phyloP scores from a whole-genome alignment of 2,113 vertebrate species.

The Thamnophis sirtalis region DNA sequence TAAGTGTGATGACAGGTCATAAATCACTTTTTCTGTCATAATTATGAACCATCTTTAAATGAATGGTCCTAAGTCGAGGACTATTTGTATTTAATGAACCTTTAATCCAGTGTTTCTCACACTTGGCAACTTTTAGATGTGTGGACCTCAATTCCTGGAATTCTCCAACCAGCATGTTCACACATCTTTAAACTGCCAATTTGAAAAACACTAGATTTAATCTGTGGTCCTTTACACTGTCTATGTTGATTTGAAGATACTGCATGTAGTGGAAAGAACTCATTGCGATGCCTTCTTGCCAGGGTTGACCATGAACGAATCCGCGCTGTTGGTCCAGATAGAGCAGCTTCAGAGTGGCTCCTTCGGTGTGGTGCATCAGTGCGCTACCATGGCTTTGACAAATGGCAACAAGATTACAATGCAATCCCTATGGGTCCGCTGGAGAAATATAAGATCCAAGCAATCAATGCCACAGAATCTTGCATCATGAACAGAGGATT shows the following conservation, averaged over 20 bases:
- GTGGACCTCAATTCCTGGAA: background rate
- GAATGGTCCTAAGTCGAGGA: background rate
- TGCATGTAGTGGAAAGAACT: fast-evolving
- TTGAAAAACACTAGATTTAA: background rate
- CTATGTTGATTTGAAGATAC: background rate
- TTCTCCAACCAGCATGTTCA: background rate
- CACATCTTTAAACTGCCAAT: background rate
- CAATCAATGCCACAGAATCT: constrained; percentile 86
- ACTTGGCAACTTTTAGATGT: background rate
- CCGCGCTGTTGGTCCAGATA: constrained; percentile 80
- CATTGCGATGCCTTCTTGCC: background rate
- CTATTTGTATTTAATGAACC: background rate
- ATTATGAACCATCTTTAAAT: background rate
- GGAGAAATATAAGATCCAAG: constrained; percentile 85
- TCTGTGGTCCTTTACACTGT: no score
- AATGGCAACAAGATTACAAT: constrained; percentile 92
- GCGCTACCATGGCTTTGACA: constrained; percentile 80
- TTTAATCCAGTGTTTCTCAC: background rate
- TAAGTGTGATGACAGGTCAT: background rate
- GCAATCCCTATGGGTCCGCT: constrained; percentile 81
- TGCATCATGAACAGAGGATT: constrained; percentile 95
- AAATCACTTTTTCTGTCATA: background rate
- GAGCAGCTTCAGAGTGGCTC: constrained; percentile 93
- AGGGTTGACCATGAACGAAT: constrained; percentile 94
- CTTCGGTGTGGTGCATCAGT: constrained; percentile 89